These are phyloP conservation scores for Oreochromis mossambicus DNA, from an alignment of 2,797 vertebrate genomes.

Conservation along the genomic window DNA sequence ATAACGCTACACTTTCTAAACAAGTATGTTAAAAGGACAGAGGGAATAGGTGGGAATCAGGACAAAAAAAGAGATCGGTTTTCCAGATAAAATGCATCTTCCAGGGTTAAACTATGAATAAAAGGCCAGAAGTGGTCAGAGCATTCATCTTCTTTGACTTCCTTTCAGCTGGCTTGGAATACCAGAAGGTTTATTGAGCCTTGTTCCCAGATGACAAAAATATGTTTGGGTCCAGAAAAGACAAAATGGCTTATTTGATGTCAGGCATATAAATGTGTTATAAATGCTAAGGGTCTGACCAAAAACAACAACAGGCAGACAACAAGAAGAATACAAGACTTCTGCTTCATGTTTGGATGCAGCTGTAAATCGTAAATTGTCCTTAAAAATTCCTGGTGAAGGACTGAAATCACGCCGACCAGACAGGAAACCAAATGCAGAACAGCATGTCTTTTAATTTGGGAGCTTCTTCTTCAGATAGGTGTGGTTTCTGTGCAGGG, in stretches of 20 bases:
- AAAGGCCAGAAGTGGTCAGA: neutral
- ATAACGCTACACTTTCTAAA: neutral
- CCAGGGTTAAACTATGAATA: neutral
- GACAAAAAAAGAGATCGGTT: neutral
- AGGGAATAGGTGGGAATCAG: neutral
- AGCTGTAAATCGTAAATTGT: neutral
- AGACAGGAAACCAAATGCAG: neutral
- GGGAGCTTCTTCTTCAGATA: neutral
- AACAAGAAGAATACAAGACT: neutral
- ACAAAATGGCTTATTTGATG: neutral
- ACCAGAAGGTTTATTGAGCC: constrained; percentile 12
- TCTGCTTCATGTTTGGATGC: neutral
- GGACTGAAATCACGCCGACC: neutral
- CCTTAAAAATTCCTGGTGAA: neutral
- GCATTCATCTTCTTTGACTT: neutral
- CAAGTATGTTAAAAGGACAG: neutral
- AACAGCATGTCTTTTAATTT: constrained; percentile 13
- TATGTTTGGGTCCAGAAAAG: neutral
- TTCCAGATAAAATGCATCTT: neutral
- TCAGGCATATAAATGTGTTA: neutral
- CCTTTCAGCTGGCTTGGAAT: neutral
- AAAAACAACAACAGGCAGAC: neutral
- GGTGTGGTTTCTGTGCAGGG: neutral
- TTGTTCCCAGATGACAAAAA: constrained; percentile 6
- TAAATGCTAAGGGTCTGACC: neutral